Evolutionary conservation across 2,113 vertebrate species (phyloP), one percentile per base, ranked within the genome.

Genomic region (Cariama cristata): DNA sequence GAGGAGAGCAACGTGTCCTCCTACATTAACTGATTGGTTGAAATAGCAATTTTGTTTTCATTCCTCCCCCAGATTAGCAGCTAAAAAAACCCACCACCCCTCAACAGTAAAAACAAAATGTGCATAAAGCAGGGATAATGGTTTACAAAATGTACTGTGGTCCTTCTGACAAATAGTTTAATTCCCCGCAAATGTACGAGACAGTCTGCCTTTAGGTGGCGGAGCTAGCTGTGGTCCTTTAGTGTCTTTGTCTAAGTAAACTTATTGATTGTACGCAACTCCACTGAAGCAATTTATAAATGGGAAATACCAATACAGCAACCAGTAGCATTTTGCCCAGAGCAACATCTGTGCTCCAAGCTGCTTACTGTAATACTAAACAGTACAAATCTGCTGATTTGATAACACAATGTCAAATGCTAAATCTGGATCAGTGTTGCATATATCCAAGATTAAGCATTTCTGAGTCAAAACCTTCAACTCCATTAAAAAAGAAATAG

Each of bases 311-410:
- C 59, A 69, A 38, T 45, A 52, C 30, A 79, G 53, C 44, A 89
- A 64, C 62, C 69, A 89, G 73, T 4, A 91, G 69, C 62, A 42
- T 81, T 89, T 87, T 75, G 77, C 74, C 67, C 77, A 81, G 62
- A 82, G 69, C 86, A 93, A 91, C 91, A 95, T 95, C 96, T 96
- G 90, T 92, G 90, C 81, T 88, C 40, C 71, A 89, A 87, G 84
- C 86, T 81, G 93, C 93, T 96, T 94, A 93, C 59, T 58, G 42
- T 81, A 91, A 94, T 69, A 74, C 60, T 71, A 50, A 86, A 76
- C 38, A 86, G 79, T 55, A 84, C 76, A 84, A 90, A 94, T 90
- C 88, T 92, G 83, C 77, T 95, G 76, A 89, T 92, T 77, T 64
- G 83, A 72, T 95, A 96, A 82, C 55, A 64, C 80, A 53, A 7